Evolutionary conservation across 1,140 invertebrate genomes (phyloP).

Genomic region (Drosophila arawakana): DNA sequence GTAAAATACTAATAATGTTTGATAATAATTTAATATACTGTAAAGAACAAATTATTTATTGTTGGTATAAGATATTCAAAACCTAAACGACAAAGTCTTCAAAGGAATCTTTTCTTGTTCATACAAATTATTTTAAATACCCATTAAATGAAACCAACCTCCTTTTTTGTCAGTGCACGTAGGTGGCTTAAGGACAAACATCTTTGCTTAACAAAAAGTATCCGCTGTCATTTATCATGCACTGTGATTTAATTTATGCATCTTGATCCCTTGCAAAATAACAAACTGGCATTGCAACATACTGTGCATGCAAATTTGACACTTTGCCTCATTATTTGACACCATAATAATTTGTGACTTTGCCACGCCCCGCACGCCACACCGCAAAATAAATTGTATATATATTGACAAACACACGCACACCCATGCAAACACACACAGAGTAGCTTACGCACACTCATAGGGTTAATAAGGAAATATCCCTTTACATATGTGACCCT

Average conservation of each 20-base stretch:
- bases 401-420: conserved; percentile 18
- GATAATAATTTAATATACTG: too few relatives aligned
- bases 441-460: neutral
- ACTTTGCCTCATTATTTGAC: conserved; percentile 80
- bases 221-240: conserved; percentile 46
- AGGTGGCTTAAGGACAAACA: neutral
- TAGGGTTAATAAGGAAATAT: conserved; percentile 81
- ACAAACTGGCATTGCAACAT: conserved; percentile 65
- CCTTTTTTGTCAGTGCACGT: too few relatives aligned
- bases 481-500: conserved; percentile 82
- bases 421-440: neutral
- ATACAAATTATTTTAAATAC: too few relatives aligned
- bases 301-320: conserved; percentile 79
- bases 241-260: conserved; percentile 73
- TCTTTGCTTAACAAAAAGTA: conserved; percentile 13
- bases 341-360: conserved; percentile 68
- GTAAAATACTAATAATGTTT: too few relatives aligned
- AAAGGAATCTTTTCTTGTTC: too few relatives aligned
- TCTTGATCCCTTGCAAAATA: conserved; percentile 64
- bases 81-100: too few relatives aligned
- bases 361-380: conserved; percentile 29
- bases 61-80: too few relatives aligned
- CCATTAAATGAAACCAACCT: too few relatives aligned
- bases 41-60: too few relatives aligned
- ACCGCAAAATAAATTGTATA: conserved; percentile 45